Conservation (phyloP, 1,140 invertebrate species). For the Lerema accius region DNA sequence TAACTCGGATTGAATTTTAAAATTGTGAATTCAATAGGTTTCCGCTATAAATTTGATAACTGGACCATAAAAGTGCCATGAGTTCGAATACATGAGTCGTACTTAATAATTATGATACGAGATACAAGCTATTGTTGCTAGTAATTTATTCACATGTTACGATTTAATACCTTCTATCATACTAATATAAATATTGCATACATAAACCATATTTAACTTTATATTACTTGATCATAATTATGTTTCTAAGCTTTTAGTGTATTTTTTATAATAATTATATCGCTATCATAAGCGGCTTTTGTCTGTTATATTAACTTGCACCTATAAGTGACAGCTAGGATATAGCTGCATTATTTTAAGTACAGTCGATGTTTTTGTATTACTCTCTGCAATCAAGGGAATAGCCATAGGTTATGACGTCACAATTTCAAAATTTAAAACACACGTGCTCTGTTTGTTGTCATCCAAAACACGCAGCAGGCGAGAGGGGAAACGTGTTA, state of each 20-base stretch:
- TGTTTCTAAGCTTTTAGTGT: no score
- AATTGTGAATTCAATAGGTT: background rate
- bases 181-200: conserved; percentile 35
- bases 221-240: no score
- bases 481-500: conserved; percentile 46
- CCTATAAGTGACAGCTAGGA: no score
- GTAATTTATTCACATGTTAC: conserved; percentile 31
- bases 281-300: no score
- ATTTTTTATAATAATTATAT: no score
- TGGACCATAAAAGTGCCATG: background rate
- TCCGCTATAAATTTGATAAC: background rate
- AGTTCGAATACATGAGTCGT: background rate
- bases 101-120: background rate
- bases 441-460: conserved; percentile 37
- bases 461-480: conserved; percentile 29
- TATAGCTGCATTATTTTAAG: no score
- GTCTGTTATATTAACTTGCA: no score
- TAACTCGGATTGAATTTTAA: background rate
- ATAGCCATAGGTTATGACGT: no score
- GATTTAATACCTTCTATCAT: conserved; percentile 8
- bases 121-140: conserved; percentile 9
- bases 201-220: conserved; percentile 9
- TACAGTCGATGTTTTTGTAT: no score
- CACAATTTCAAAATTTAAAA: background rate
- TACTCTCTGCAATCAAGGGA: no score